Conservation (phyloP, 2,888 invertebrate genomes). For the Pammene fasciana region DNA sequence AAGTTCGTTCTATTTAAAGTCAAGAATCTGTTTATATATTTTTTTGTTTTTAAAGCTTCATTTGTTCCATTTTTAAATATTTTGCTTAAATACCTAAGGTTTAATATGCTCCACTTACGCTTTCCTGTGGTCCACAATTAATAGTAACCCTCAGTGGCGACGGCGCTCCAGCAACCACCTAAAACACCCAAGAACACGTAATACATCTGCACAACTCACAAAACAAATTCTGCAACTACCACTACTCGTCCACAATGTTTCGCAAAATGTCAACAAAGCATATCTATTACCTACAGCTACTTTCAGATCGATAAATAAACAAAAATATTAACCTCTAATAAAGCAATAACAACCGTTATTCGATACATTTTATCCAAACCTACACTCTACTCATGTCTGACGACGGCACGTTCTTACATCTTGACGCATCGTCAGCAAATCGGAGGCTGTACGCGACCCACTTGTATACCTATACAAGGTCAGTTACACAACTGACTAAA, state of each 20-base stretch:
- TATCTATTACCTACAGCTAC: constrained; percentile 5
- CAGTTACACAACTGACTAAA: constrained; percentile 35
- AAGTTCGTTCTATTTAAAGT: no score
- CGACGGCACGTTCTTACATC: constrained; percentile 31
- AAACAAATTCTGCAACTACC: constrained; percentile 4
- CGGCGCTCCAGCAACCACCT: constrained; percentile 51
- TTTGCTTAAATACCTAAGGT: background rate
- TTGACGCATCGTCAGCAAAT: constrained; percentile 35
- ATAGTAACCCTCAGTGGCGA: constrained; percentile 68
- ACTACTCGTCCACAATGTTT: background rate
- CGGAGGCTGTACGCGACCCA: constrained; percentile 36
- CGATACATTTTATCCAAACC: constrained; percentile 37
- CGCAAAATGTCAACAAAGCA: constrained; percentile 14
- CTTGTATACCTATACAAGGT: constrained; percentile 32
- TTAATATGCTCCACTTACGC: constrained; percentile 53
- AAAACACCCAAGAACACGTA: constrained; percentile 46
- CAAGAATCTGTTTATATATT: no score
- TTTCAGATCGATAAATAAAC: constrained; percentile 18
- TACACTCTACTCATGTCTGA: constrained; percentile 36
- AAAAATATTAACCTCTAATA: constrained; percentile 36
- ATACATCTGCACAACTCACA: background rate
- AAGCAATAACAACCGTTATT: constrained; percentile 26
- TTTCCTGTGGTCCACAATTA: constrained; percentile 67
- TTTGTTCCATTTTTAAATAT: no score
- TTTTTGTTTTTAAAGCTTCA: no score